Evolutionary conservation across 2,113 vertebrate genomes (phyloP).

Genomic region (Cephalopholis sonnerati): DNA sequence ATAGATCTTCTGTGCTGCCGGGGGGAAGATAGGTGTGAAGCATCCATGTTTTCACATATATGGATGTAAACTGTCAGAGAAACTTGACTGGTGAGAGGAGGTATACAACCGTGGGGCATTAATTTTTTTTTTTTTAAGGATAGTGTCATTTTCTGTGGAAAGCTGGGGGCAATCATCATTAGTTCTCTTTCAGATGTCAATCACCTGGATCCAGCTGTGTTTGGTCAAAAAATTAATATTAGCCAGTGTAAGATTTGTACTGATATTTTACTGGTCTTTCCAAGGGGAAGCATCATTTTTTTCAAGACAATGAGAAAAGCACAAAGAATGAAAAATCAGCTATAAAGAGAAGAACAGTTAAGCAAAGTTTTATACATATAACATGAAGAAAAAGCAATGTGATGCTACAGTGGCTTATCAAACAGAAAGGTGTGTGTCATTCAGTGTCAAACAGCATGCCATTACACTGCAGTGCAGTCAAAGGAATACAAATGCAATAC

Average conservation of each 20-base stretch:
- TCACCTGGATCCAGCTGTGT: not conserved
- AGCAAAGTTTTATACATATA: conserved; percentile 38
- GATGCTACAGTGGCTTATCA: conserved; percentile 45
- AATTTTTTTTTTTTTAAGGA: too few species aligned
- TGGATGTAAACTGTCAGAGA: too few species aligned
- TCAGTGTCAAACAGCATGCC: conserved; percentile 66
- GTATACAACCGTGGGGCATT: too few species aligned
- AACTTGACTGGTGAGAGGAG: too few species aligned
- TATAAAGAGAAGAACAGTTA: conserved; percentile 21
- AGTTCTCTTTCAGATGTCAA: too few species aligned
- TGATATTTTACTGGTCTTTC: conserved; percentile 39
- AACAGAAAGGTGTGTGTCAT: conserved; percentile 45
- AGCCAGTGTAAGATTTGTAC: not conserved
- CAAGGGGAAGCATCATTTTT: not conserved
- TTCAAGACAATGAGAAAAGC: conserved; percentile 41
- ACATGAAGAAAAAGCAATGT: conserved; percentile 37
- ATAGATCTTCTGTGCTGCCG: too few species aligned
- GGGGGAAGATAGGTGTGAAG: too few species aligned
- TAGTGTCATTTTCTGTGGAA: too few species aligned
- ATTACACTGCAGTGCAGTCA: conserved; percentile 41
- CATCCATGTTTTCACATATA: too few species aligned
- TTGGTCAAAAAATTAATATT: not conserved
- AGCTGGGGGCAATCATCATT: too few species aligned
- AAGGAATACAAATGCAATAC: conserved; percentile 63
- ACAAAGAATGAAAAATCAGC: conserved; percentile 38